phyloP scores from a whole-genome alignment of 2,797 vertebrate genomes.

The Malacoraja senta region DNA sequence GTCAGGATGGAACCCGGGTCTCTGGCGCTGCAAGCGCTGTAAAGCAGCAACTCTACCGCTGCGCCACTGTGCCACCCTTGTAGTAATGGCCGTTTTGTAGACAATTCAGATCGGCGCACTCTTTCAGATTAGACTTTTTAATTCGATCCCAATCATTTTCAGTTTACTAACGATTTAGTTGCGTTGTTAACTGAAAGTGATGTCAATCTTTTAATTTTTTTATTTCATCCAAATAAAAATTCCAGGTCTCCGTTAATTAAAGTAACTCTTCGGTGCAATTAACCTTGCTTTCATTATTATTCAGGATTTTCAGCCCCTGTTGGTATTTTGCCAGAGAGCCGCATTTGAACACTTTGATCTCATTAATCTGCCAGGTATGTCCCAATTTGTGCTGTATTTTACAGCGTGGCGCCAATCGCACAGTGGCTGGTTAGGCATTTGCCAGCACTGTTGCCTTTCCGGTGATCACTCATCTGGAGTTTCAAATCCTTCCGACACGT shows the following conservation, averaged over 20 bases:
- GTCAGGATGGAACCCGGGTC: no score
- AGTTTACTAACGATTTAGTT: background rate
- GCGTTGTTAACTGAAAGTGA: background rate
- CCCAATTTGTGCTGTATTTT: conserved; percentile 20
- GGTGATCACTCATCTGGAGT: conserved; percentile 32
- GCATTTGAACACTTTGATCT: conserved; percentile 25
- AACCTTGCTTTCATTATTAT: background rate
- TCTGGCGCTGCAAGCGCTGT: no score
- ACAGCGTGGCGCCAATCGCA: background rate
- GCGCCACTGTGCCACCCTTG: no score
- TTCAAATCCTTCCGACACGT: background rate
- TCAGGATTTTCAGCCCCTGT: background rate
- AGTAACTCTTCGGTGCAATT: background rate
- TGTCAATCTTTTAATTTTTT: background rate
- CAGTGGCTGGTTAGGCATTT: background rate
- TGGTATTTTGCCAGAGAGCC: conserved; percentile 3
- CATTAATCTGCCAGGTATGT: conserved; percentile 1
- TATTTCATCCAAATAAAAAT: background rate
- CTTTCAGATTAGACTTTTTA: no score
- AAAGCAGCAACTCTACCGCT: no score
- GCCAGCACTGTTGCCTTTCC: conserved; percentile 1
- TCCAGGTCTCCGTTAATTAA: background rate
- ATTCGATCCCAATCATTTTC: no score
- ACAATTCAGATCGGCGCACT: no score
- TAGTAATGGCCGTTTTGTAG: no score